Percentiles rank a stretch among this genome's conserved stretches.
phyloP scores from a whole-genome alignment of 2,888 invertebrate species.

The Drymonia ruficornis region DNA sequence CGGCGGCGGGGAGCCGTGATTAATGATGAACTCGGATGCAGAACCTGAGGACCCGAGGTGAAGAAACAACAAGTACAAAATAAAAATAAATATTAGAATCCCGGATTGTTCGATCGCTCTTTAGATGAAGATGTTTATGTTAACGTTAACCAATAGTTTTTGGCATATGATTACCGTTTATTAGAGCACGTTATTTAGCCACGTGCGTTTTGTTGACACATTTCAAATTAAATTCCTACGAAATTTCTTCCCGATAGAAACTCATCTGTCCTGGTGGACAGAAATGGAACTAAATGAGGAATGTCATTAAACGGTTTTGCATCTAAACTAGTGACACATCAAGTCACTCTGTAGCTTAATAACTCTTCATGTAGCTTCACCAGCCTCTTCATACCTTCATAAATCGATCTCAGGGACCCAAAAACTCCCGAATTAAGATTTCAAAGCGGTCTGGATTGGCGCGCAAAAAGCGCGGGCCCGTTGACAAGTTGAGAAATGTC shows the following conservation, averaged over 20 bases:
- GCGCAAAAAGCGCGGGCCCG: conserved; percentile 69
- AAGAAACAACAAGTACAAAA: background rate
- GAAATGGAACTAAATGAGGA: background rate
- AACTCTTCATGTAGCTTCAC: background rate
- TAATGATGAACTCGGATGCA: conserved; percentile 66
- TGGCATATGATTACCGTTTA: no score
- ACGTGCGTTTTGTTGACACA: no score
- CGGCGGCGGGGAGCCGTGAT: conserved; percentile 57
- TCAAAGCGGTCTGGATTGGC: conserved; percentile 62
- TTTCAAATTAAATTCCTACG: no score
- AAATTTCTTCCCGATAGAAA: no score
- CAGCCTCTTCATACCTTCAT: conserved; percentile 47
- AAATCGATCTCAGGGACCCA: conserved; percentile 57
- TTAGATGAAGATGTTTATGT: background rate
- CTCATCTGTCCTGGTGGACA: no score
- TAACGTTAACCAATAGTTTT: background rate
- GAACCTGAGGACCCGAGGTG: conserved; percentile 46
- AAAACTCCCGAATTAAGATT: conserved; percentile 77
- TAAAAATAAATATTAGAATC: background rate
- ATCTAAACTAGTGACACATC: background rate
- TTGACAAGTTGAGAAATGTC: conserved; percentile 81
- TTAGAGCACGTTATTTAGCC: no score
- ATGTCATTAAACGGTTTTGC: background rate
- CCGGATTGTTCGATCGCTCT: background rate
- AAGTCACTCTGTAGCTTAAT: background rate